Evolutionary conservation across 2,113 vertebrate species (phyloP).

Genomic region (Eulemur macaco): DNA sequence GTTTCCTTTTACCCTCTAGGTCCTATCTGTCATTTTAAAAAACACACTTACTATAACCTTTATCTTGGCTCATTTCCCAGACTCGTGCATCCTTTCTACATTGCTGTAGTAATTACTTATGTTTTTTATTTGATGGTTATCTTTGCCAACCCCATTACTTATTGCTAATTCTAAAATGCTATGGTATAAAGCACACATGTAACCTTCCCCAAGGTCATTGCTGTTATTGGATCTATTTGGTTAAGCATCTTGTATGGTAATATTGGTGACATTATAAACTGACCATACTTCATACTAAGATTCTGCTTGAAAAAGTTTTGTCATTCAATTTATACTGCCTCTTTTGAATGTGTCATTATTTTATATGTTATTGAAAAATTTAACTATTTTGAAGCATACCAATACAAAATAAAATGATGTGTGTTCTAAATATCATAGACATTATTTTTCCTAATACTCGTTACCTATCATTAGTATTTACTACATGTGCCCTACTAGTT

Average conservation of each 20-base stretch:
- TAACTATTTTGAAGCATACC: constrained; percentile 7
- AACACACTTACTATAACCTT: constrained; percentile 48
- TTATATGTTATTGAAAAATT: not conserved
- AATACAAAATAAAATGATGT: constrained; percentile 74
- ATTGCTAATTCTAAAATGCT: constrained; percentile 77
- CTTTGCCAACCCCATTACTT: constrained; percentile 77
- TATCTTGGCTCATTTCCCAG: constrained; percentile 85
- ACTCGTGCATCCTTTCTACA: constrained; percentile 66
- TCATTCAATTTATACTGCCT: constrained; percentile 19
- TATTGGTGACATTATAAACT: constrained; percentile 57
- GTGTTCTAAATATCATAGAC: constrained; percentile 67
- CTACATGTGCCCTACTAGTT: not conserved
- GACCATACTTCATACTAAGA: constrained; percentile 61
- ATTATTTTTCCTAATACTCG: constrained; percentile 31
- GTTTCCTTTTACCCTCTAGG: constrained; percentile 46
- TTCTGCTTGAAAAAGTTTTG: not conserved
- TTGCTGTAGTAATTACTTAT: constrained; percentile 82
- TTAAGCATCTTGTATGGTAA: constrained; percentile 61
- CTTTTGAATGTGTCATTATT: constrained; percentile 74
- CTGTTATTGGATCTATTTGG: constrained; percentile 62
- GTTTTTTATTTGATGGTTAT: constrained; percentile 80
- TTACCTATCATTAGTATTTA: constrained; percentile 56
- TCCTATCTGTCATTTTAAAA: constrained; percentile 64
- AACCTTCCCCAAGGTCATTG: constrained; percentile 79
- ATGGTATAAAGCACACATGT: constrained; percentile 74